These are phyloP conservation scores for Karalla daura DNA, from an alignment of 2,797 vertebrate genomes.

Conservation along the genomic window DNA sequence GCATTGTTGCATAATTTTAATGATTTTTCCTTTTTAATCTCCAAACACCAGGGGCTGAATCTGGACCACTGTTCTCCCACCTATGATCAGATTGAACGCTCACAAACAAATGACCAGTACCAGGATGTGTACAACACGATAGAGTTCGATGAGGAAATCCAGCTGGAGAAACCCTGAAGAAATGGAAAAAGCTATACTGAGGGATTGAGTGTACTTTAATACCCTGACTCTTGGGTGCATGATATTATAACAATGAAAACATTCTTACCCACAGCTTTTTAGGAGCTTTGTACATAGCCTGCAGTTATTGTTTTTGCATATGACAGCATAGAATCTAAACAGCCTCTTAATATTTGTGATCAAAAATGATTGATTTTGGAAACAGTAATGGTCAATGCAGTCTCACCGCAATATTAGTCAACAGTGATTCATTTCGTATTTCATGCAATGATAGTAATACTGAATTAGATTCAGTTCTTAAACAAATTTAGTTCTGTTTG, in stretches of 20 bases:
- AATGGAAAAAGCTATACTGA: slow-evolving; percentile 5
- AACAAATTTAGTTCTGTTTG: no score
- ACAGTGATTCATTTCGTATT: no score
- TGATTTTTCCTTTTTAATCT: slow-evolving; percentile 4
- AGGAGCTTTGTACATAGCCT: not conserved
- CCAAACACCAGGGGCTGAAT: slow-evolving; percentile 85
- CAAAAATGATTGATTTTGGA: not conserved
- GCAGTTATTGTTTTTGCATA: not conserved
- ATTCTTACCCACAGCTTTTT: slow-evolving; percentile 21
- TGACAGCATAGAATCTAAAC: slow-evolving; percentile 10
- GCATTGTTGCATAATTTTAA: no score
- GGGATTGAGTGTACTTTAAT: slow-evolving; percentile 2
- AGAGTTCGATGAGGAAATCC: slow-evolving; percentile 76
- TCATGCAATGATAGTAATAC: no score
- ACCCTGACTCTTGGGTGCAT: slow-evolving; percentile 2
- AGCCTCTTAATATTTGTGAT: slow-evolving; percentile 3
- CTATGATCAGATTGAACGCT: slow-evolving; percentile 90
- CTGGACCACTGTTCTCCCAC: slow-evolving; percentile 86
- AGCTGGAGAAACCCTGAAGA: slow-evolving; percentile 87
- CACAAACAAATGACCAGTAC: slow-evolving; percentile 81
- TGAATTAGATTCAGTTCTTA: no score
- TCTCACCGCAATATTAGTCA: not conserved
- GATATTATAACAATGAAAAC: slow-evolving; percentile 6
- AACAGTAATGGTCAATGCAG: not conserved
- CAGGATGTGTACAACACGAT: slow-evolving; percentile 85